A percentile compares a stretch with the other conserved stretches of the same genome.
phyloP scores from a whole-genome alignment of 2,888 invertebrate genomes.

The Lasioglossum calceatum region DNA sequence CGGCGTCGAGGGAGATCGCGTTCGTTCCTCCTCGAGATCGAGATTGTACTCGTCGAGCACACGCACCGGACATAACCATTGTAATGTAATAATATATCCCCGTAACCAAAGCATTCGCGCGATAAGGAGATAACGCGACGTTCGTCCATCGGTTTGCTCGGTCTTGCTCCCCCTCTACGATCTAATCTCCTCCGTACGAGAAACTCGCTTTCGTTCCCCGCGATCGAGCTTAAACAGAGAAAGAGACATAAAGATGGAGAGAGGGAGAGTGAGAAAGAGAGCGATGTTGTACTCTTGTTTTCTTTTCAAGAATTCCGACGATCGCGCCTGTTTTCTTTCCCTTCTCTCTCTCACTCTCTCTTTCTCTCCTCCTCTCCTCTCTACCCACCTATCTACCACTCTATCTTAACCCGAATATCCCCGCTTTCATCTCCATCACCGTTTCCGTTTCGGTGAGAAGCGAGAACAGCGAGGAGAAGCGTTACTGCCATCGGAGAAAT shows the following conservation, averaged over 20 bases:
- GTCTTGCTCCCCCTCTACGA: slow-evolving; percentile 35
- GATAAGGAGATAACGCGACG: slow-evolving; percentile 9
- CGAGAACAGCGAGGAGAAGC: neutral
- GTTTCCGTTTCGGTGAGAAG: slow-evolving; percentile 11
- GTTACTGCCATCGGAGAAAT: slow-evolving; percentile 24
- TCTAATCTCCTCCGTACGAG: slow-evolving; percentile 23
- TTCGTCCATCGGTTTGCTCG: slow-evolving; percentile 37
- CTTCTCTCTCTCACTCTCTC: neutral
- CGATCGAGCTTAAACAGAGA: slow-evolving; percentile 45
- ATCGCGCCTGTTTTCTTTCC: neutral
- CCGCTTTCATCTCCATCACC: neutral
- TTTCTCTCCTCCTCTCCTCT: neutral
- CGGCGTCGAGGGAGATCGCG: neutral
- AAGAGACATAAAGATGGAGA: neutral
- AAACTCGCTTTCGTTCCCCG: slow-evolving; percentile 39
- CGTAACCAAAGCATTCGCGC: slow-evolving; percentile 45
- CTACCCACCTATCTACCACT: neutral
- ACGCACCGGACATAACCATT: slow-evolving; percentile 35
- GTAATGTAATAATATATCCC: slow-evolving; percentile 24
- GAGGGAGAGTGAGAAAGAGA: neutral
- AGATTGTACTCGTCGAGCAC: slow-evolving; percentile 1
- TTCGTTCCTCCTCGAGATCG: neutral
- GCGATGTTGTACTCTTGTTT: slow-evolving; percentile 9
- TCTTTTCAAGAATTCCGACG: neutral
- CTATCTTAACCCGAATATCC: neutral